phyloP scores from a whole-genome alignment of 2,888 invertebrate genomes.

The Thera britannica region DNA sequence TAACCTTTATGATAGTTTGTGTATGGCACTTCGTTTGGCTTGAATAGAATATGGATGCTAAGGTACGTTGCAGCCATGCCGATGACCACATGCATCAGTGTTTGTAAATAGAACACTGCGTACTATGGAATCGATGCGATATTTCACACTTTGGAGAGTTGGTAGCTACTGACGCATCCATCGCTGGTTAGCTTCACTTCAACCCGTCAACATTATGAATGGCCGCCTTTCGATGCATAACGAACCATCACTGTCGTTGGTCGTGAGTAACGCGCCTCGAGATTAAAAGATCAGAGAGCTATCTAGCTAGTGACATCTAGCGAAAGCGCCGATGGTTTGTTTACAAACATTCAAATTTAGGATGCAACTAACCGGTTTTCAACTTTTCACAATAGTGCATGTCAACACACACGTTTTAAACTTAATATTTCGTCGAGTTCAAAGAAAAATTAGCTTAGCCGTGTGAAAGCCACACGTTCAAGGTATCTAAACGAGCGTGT shows the following conservation, averaged over 20 bases:
- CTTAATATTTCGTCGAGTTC: conserved; percentile 53
- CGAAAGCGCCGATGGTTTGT: conserved; percentile 66
- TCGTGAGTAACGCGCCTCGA: conserved; percentile 38
- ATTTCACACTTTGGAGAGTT: conserved; percentile 54
- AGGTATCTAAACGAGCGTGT: conserved; percentile 69
- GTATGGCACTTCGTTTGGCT: conserved; percentile 62
- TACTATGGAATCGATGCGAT: conserved; percentile 65
- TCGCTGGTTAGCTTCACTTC: conserved; percentile 53
- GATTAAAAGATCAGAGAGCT: conserved; percentile 59
- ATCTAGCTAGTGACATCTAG: conserved; percentile 71
- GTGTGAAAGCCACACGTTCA: conserved; percentile 67
- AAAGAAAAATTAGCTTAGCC: conserved; percentile 68
- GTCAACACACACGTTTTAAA: conserved; percentile 47
- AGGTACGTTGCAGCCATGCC: conserved; percentile 81
- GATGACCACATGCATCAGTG: conserved; percentile 85
- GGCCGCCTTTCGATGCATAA: conserved; percentile 51
- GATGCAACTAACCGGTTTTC: conserved; percentile 34
- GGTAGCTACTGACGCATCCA: conserved; percentile 55
- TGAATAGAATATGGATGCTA: conserved; percentile 70
- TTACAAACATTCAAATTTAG: conserved; percentile 68
- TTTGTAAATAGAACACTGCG: conserved; percentile 81
- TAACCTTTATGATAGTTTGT: conserved; percentile 20
- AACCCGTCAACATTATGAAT: conserved; percentile 44
- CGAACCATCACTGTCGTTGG: conserved; percentile 44
- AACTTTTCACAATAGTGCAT: conserved; percentile 32